Percentiles rank a stretch among this genome's conserved stretches.
Conservation (phyloP, 2,888 invertebrate genomes). For the Drosophila meridionalis region DNA sequence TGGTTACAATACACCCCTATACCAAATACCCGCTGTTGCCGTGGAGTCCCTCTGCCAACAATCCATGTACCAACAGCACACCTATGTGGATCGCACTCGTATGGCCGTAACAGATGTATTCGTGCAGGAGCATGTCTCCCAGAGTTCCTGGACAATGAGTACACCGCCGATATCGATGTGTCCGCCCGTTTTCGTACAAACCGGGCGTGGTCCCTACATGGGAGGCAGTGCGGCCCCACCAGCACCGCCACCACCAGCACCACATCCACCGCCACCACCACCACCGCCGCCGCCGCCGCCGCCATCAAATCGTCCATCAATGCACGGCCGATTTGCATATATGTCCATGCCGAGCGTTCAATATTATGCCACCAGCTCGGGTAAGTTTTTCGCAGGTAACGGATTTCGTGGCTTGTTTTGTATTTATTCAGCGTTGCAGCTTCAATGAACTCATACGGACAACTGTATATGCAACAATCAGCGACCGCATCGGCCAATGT, state of each 20-base stretch:
- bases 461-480: constrained; percentile 43
- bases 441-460: constrained; percentile 52
- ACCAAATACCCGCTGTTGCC: constrained; percentile 46
- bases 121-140: constrained; percentile 65
- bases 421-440: constrained; percentile 34
- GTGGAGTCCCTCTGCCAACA: constrained; percentile 65
- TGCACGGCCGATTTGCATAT: constrained; percentile 19
- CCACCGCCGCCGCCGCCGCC: not conserved
- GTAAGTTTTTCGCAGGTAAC: constrained; percentile 27
- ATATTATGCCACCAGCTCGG: constrained; percentile 50
- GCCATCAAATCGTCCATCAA: not conserved
- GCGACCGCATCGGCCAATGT: constrained; percentile 41
- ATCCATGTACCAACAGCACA: constrained; percentile 64
- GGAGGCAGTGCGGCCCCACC: not conserved
- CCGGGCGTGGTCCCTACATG: constrained; percentile 4
- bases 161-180: constrained; percentile 21
- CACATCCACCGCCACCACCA: not conserved
- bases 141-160: constrained; percentile 61
- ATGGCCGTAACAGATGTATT: constrained; percentile 52
- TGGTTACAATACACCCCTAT: constrained; percentile 41
- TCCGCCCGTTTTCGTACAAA: constrained; percentile 10
- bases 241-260: not conserved
- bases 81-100: constrained; percentile 61
- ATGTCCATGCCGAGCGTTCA: constrained; percentile 41
- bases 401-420: not conserved